phyloP scores from a whole-genome alignment of 2,113 vertebrate species.

The Penelope pileata region DNA sequence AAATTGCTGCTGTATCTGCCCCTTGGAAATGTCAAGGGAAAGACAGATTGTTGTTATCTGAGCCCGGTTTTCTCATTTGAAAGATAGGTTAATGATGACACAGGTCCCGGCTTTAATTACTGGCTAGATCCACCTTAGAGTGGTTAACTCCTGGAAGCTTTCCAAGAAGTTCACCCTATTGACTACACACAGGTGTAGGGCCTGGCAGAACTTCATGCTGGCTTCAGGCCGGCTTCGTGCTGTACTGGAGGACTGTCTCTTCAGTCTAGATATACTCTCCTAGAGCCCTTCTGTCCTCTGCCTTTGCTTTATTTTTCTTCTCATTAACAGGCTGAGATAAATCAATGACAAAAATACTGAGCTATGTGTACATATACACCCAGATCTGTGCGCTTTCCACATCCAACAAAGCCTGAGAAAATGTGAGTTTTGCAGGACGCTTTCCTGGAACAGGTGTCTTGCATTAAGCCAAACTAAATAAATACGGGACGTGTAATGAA shows the following conservation, averaged over 20 bases:
- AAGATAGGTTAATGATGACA: conserved; percentile 53
- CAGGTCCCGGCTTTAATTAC: conserved; percentile 24
- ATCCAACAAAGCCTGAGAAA: conserved; percentile 42
- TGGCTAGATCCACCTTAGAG: not conserved
- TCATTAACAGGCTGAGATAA: not conserved
- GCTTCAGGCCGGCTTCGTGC: not conserved
- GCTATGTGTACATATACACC: not conserved
- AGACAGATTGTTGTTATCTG: conserved; percentile 40
- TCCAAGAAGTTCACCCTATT: not conserved
- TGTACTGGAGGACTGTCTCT: not conserved
- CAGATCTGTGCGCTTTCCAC: conserved; percentile 1
- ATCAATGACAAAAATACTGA: not conserved
- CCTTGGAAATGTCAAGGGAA: conserved; percentile 38
- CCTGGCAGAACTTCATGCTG: not conserved
- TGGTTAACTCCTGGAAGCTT: conserved; percentile 29
- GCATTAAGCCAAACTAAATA: conserved; percentile 50
- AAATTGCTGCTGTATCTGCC: conserved; percentile 56
- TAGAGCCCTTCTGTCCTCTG: not conserved
- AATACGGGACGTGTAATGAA: conserved; percentile 25
- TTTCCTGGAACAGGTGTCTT: conserved; percentile 48
- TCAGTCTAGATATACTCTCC: not conserved
- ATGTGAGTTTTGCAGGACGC: not conserved
- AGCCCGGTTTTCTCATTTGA: not conserved
- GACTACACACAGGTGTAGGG: not conserved
- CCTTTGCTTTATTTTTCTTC: conserved; percentile 29